Evolutionary conservation across 2,797 vertebrate genomes (phyloP).

Genomic region (Phrynocephalus guinanensis): DNA sequence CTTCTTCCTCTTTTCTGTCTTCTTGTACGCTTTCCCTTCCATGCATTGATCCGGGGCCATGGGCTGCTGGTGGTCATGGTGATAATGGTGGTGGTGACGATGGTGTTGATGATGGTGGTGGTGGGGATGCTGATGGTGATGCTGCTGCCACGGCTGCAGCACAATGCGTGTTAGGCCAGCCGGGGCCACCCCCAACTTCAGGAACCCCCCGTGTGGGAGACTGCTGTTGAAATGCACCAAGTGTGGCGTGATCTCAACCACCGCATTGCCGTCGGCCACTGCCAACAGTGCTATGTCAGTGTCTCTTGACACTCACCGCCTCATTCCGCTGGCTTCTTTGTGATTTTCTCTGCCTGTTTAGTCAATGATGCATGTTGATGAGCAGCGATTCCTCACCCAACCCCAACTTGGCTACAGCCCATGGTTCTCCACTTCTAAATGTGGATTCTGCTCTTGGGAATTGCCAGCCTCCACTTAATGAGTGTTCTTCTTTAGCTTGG

Average conservation of each 20-base stretch:
- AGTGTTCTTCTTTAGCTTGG: neutral
- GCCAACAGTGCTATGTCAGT: slow-evolving; percentile 99
- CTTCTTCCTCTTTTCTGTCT: slow-evolving; percentile 50
- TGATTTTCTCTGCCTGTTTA: no score
- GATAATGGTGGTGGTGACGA: no score
- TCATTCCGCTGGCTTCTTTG: neutral
- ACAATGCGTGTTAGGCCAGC: slow-evolving; percentile 42
- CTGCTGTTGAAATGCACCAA: slow-evolving; percentile 99
- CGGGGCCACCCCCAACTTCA: slow-evolving; percentile 71
- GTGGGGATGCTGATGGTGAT: no score
- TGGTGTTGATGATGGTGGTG: no score
- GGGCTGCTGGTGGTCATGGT: no score
- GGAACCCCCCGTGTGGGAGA: slow-evolving; percentile 76
- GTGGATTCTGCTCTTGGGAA: neutral
- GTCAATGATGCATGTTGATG: neutral
- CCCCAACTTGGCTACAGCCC: no score
- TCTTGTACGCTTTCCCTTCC: slow-evolving; percentile 52
- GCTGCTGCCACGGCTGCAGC: slow-evolving; percentile 4
- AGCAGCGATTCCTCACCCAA: slow-evolving; percentile 8
- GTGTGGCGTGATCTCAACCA: slow-evolving; percentile 96
- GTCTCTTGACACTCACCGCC: slow-evolving; percentile 41
- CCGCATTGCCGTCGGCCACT: slow-evolving; percentile 91
- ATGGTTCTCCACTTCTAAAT: neutral
- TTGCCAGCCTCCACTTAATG: neutral
- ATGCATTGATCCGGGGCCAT: slow-evolving; percentile 54